Base-by-base conservation (phyloP, 2,888 invertebrate species). In the Drosophila macrospina region DNA sequence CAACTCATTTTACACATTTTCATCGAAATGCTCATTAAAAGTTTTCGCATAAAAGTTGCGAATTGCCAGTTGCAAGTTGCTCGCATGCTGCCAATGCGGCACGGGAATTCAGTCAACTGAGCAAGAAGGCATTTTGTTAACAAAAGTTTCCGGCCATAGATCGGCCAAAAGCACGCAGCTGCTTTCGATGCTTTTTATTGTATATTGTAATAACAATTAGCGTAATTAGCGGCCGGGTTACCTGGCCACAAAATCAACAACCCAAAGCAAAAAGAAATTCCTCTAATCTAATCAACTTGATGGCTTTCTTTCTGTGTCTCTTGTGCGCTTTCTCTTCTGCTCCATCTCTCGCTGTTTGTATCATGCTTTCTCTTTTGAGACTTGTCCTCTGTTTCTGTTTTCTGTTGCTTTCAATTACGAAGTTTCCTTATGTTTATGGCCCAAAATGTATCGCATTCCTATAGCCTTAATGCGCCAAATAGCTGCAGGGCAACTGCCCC, bases 11-110 rank as follows among this genome's bases (percentile, higher is more conserved):
- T 65, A 65, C 55, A 62, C 64, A 73, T 67, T 80, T 73, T 60
- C 50, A 65, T 61, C 60, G 52, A 77, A 80, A 69, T 71, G 66
- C 88, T 87, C 82, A 85, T 83, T 87, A 81, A 85, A 83, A 87
- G 82, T 87, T 83, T 81, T 73, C 54, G 15, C 63, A 73, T 78
- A 61, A 76, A 76, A 71, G 60, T 20, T 20, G 3, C 20, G 20
- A 20, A 3, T 20, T 20, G 20, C 20, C 20, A 20, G 20, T 20
- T 20, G 20, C 20, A 1, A 20, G 20, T 84, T 80, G 42, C 50
- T 60, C 47, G 56, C 52, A 55, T 54, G 65, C 54, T 59, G 68
- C 44, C 15, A 26, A 20, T 7, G 15, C 24, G 10, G 20, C n/a
- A 69, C 45, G 5, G 77, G 51, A 48, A 59, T 71, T 60, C 16